Evolutionary conservation across 2,888 invertebrate species (phyloP).

Genomic region (Halictus quadricinctus): DNA sequence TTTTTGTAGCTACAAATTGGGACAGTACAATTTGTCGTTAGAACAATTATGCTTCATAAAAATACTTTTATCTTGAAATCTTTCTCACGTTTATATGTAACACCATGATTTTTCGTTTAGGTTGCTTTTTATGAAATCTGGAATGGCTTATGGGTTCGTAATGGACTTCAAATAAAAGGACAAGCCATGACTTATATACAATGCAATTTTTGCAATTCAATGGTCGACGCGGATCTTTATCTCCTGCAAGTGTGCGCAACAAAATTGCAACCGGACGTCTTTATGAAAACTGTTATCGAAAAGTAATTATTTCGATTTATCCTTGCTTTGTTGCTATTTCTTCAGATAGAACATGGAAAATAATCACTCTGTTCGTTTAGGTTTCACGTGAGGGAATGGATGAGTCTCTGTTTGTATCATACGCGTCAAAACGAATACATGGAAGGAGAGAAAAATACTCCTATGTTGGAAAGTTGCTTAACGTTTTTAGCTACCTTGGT

Average conservation of each 20-base stretch:
- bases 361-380: constrained; percentile 80
- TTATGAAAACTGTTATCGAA: constrained; percentile 93
- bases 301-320: constrained; percentile 84
- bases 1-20: neutral
- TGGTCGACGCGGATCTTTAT: constrained; percentile 98
- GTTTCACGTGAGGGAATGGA: constrained; percentile 94
- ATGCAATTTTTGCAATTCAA: constrained; percentile 99
- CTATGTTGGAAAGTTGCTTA: constrained; percentile 96
- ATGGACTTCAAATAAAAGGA: constrained; percentile 98
- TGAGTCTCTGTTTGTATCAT: constrained; percentile 89
- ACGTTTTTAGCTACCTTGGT: constrained; percentile 95
- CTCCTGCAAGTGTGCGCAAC: constrained; percentile 96
- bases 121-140: constrained; percentile 97
- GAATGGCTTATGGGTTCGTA: constrained; percentile 97
- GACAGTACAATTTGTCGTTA: neutral
- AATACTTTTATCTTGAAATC: neutral
- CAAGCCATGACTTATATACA: constrained; percentile 99
- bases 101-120: constrained; percentile 83
- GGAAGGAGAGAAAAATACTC: constrained; percentile 92
- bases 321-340: neutral
- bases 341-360: neutral
- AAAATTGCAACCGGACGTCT: constrained; percentile 92
- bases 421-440: constrained; percentile 85
- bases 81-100: neutral
- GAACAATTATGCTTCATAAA: neutral